Conservation (phyloP, 2,888 invertebrate genomes). For the Rhodophaea formosa region DNA sequence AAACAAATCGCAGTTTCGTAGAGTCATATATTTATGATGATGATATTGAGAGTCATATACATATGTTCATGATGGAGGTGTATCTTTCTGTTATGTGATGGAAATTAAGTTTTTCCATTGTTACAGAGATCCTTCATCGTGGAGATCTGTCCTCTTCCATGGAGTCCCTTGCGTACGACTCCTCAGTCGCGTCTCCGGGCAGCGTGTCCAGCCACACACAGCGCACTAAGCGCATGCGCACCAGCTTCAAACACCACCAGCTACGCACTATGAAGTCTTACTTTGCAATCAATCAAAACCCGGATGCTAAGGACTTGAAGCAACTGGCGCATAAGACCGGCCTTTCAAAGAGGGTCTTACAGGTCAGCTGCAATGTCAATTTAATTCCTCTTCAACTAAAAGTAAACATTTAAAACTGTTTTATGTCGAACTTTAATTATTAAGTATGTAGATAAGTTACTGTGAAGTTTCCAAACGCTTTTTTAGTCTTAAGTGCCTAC, state of each 20-base stretch:
- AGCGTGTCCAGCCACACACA: constrained; percentile 81
- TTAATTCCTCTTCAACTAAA: no score
- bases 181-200: constrained; percentile 86
- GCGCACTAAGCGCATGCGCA: constrained; percentile 97
- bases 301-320: constrained; percentile 99
- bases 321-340: constrained; percentile 99
- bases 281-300: constrained; percentile 99
- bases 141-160: constrained; percentile 88
- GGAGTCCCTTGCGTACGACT: constrained; percentile 89
- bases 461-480: no score
- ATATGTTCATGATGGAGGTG: no score
- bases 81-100: no score
- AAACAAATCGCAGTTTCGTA: no score
- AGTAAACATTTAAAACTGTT: no score
- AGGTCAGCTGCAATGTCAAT: constrained; percentile 82
- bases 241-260: constrained; percentile 99
- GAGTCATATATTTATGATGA: no score
- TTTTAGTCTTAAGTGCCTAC: no score
- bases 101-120: constrained; percentile 28
- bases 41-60: no score
- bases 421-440: no score
- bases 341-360: constrained; percentile 97
- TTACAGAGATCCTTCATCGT: constrained; percentile 87
- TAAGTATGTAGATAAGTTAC: no score
- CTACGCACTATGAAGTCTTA: constrained; percentile 99